Base-by-base conservation (phyloP, 2,888 invertebrate species). In the Eueremaeus valkanovi region DNA sequence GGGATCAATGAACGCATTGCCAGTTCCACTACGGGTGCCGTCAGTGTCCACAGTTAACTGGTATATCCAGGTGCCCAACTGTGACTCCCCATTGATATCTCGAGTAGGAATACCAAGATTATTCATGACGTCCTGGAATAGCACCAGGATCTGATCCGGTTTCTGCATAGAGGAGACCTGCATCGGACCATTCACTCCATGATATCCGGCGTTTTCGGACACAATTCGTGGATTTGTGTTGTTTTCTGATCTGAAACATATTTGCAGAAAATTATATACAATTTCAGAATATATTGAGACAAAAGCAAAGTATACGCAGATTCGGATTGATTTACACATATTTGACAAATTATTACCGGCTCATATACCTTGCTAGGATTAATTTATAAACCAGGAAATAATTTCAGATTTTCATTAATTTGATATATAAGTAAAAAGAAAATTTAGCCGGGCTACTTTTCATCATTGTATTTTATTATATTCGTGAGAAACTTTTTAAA, bases 41-140 rank as follows among this genome's bases (percentile, higher is more conserved):
- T 74, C 13, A 18, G 40, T 74, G 24, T 68, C 42, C 5, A 70
- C 70, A 8, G 75, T 74, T 11, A 74, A 29, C 45, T 74, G 68
- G 29, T 74, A 74, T 1, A 74, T 74, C 75, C 66, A 68, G 66
- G 75, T 74, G n/a, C 75, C 75, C 40, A 72, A 18, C 51, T 75
- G 75, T 16, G 27, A 49, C 31, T 21, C 72, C 18, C 75, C 75
- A 49, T 75, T 75, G 13, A 75, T 75, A 42, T 75, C 75, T 0
- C 16, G 13, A 16, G 70, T 75, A 1, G 49, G 70, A 11, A 75
- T 72, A 11, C 72, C 75, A 1, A 49, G 6, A 3, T 31, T 24
- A 31, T 75, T 72, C 75, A 75, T 75, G 3, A 27, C 49, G 8
- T 75, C 21, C n/a, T 75, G 75, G 29, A 75, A 72, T 21, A 75